These are phyloP conservation scores for Lepidurus arcticus DNA, from an alignment of 1,140 invertebrate species.

Conservation along the genomic window DNA sequence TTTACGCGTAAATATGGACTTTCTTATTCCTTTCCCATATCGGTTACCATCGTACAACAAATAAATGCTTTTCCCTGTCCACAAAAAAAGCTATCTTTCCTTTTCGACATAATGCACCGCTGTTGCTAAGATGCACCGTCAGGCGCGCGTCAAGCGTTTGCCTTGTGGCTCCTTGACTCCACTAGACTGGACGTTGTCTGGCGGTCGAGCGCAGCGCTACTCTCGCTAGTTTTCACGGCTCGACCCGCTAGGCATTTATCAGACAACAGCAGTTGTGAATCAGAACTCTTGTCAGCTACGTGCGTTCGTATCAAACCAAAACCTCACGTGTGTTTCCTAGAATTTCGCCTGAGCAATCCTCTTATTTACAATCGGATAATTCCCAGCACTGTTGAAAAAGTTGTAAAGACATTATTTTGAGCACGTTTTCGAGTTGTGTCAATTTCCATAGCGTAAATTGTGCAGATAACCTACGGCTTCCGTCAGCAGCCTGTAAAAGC, in stretches of 20 bases:
- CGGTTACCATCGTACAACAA: too few species aligned
- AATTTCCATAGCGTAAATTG: neutral
- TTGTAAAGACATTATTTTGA: neutral
- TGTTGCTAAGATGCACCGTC: neutral
- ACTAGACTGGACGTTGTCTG: neutral
- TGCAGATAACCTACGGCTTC: neutral
- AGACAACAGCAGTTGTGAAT: neutral
- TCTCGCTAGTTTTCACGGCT: neutral
- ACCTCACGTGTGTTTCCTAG: neutral
- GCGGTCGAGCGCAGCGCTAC: neutral
- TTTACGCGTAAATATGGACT: too few species aligned
- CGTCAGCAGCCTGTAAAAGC: neutral
- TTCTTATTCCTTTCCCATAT: too few species aligned
- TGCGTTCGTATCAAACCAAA: neutral
- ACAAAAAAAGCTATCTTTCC: too few species aligned
- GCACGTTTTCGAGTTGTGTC: neutral
- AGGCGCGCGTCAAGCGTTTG: neutral
- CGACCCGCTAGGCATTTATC: neutral
- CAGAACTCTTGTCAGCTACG: neutral
- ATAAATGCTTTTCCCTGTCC: too few species aligned
- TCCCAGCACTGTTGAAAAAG: neutral
- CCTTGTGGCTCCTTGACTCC: too few species aligned
- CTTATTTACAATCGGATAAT: neutral
- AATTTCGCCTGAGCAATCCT: neutral
- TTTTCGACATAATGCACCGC: neutral